These are phyloP conservation scores for Leptoclinus maculatus DNA, from an alignment of 2,797 vertebrate genomes.

Conservation along the genomic window DNA sequence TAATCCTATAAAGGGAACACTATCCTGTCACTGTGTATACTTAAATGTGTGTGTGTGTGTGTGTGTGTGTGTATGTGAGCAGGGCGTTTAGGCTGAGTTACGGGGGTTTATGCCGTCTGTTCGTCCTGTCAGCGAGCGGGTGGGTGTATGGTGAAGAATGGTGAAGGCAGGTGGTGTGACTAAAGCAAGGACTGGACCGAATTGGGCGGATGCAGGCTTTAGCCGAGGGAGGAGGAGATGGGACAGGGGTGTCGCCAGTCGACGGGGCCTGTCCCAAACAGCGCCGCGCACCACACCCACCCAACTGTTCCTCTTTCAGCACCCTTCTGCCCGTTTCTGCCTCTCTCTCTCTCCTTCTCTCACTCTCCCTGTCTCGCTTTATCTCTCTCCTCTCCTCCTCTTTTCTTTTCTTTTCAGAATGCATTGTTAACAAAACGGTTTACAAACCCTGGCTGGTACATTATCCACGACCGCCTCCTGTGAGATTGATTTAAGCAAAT, in stretches of 20 bases:
- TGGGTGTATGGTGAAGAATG: slow-evolving; percentile 87
- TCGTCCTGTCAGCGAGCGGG: slow-evolving; percentile 88
- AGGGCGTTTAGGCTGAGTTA: slow-evolving; percentile 48
- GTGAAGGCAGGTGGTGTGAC: slow-evolving; percentile 99
- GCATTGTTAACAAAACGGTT: slow-evolving; percentile 98
- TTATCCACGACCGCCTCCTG: slow-evolving; percentile 86
- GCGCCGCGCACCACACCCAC: slow-evolving; percentile 91
- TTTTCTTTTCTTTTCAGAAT: slow-evolving; percentile 88
- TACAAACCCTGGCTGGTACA: slow-evolving; percentile 92
- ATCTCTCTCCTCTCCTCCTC: slow-evolving; percentile 75
- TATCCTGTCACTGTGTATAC: slow-evolving; percentile 54
- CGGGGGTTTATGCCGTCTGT: slow-evolving; percentile 86
- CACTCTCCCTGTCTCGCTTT: slow-evolving; percentile 74
- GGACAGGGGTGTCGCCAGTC: slow-evolving; percentile 83
- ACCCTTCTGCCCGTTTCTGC: slow-evolving; percentile 87
- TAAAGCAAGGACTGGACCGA: slow-evolving; percentile 91
- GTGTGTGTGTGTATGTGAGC: slow-evolving; percentile 48
- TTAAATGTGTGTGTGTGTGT: slow-evolving; percentile 17
- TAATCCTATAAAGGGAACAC: slow-evolving; percentile 75
- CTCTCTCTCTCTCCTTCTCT: slow-evolving; percentile 54
- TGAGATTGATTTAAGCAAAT: slow-evolving; percentile 87
- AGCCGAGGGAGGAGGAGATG: slow-evolving; percentile 75
- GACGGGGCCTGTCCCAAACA: slow-evolving; percentile 89
- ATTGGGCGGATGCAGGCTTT: slow-evolving; percentile 84
- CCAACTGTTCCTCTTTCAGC: slow-evolving; percentile 98